Conservation (phyloP, 2,888 invertebrate species). For the Cephus nigrinus region DNA sequence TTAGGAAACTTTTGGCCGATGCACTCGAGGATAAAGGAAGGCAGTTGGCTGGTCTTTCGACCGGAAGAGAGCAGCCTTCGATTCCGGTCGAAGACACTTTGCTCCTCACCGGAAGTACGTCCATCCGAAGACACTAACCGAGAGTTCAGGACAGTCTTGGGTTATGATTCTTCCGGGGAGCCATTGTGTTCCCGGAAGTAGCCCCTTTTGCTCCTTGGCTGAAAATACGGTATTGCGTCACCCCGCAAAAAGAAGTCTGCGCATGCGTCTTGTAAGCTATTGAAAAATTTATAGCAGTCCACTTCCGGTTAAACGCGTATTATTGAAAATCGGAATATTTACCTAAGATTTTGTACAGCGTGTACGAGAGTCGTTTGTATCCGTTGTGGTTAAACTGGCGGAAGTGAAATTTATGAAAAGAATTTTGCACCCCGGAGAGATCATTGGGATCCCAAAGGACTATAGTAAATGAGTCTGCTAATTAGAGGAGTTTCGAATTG, state of each 20-base stretch:
- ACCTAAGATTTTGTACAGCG: not conserved
- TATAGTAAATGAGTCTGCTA: not conserved
- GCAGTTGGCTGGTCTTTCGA: constrained; percentile 46
- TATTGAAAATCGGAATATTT: not conserved
- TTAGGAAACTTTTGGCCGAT: not conserved
- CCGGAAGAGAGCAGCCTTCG: constrained; percentile 40
- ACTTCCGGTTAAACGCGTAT: not conserved
- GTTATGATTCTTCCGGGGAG: not conserved
- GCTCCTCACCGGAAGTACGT: constrained; percentile 36
- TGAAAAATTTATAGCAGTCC: not conserved
- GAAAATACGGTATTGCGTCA: not conserved
- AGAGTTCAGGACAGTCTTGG: not conserved
- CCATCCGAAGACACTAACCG: not conserved
- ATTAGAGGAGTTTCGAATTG: constrained; percentile 14
- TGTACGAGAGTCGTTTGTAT: not conserved
- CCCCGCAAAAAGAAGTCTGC: not conserved
- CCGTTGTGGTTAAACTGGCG: not conserved
- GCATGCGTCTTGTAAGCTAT: not conserved
- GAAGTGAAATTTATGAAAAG: not conserved
- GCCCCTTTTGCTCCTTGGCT: not conserved
- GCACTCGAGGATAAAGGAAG: constrained; percentile 30
- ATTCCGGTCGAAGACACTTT: constrained; percentile 40
- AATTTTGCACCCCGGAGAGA: not conserved
- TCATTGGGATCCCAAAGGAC: not conserved
- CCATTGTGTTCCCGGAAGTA: not conserved